These are phyloP conservation scores for Colletes collaris DNA, from an alignment of 2,888 invertebrate species.

Conservation along the genomic window DNA sequence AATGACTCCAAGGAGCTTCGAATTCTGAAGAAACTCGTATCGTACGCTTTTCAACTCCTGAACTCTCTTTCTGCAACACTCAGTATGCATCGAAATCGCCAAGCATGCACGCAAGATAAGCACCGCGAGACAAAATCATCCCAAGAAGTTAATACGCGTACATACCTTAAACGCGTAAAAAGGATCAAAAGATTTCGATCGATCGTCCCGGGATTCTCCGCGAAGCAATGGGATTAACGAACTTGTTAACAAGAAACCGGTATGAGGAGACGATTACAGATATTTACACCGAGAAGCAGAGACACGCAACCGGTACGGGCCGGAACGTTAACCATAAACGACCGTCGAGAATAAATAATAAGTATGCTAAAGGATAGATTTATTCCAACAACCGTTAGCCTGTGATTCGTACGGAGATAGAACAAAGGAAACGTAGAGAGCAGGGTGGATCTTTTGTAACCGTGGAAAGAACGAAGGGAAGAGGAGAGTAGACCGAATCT, in stretches of 20 bases:
- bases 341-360: neutral
- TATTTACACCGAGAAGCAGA: neutral
- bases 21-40: too few relatives aligned
- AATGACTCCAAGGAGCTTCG: too few relatives aligned
- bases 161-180: neutral
- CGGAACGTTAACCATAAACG: slow-evolving; percentile 4
- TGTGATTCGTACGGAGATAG: slow-evolving; percentile 27
- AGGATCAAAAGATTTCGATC: neutral
- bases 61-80: too few relatives aligned
- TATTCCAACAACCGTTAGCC: slow-evolving; percentile 19
- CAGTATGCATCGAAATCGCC: neutral
- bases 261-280: neutral
- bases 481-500: slow-evolving; percentile 59
- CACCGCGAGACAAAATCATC: neutral
- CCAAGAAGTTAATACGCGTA: neutral
- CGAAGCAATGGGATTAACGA: slow-evolving; percentile 10
- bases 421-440: slow-evolving; percentile 47
- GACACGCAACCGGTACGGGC: neutral
- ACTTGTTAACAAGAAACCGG: slow-evolving; percentile 22
- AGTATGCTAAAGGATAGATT: slow-evolving; percentile 7
- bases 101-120: neutral
- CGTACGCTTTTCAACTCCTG: too few relatives aligned
- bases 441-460: slow-evolving; percentile 46
- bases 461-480: slow-evolving; percentile 25
- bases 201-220: neutral